Percentiles rank a stretch among this genome's conserved stretches.
Evolutionary conservation across 2,113 vertebrate genomes (phyloP).

Genomic region (Anseranas semipalmata): DNA sequence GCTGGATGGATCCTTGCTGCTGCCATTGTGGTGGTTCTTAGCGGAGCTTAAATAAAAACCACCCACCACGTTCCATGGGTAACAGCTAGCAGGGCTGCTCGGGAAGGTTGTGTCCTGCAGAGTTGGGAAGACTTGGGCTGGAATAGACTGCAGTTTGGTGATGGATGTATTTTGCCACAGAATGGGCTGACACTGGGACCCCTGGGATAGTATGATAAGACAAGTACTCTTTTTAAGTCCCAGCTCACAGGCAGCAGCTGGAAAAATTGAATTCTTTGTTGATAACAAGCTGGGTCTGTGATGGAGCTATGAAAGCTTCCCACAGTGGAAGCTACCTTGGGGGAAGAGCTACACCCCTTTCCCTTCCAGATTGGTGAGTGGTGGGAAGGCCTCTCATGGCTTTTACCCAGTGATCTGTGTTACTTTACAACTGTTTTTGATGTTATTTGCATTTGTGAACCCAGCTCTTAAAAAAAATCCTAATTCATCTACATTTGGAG

Average conservation of each 20-base stretch:
- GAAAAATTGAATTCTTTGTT: neutral
- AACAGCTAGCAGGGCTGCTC: neutral
- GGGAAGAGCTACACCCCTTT: neutral
- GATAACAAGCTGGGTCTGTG: neutral
- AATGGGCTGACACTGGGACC: neutral
- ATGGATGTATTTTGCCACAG: neutral
- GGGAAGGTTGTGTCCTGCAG: neutral
- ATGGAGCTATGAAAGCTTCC: neutral
- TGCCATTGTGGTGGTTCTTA: neutral
- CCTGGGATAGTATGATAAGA: neutral
- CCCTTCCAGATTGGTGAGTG: neutral
- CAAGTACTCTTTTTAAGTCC: neutral
- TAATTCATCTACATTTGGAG: neutral
- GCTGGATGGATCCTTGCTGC: neutral
- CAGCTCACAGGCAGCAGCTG: neutral
- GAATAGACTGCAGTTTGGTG: neutral
- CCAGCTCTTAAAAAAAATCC: neutral
- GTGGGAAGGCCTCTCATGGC: neutral
- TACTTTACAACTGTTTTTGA: neutral
- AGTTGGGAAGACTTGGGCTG: neutral
- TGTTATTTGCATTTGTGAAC: neutral
- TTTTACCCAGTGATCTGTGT: neutral
- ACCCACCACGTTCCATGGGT: rapidly evolving
- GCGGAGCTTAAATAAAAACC: neutral
- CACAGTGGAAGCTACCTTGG: neutral